Conservation (phyloP, 2,797 vertebrate genomes). For the Mastacembelus armatus region DNA sequence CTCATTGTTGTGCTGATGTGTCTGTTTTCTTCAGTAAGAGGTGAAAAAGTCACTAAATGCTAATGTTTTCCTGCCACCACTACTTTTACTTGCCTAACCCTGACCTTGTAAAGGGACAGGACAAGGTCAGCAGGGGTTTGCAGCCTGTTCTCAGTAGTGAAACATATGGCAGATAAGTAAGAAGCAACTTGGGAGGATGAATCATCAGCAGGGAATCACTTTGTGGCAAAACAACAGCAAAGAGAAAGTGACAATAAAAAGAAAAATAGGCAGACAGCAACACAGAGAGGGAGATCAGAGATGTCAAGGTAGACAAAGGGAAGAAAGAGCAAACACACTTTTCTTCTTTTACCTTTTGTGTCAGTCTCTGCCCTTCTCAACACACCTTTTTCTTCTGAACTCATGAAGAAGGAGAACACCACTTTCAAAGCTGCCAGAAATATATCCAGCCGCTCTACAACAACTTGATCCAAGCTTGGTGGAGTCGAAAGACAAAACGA, state of each 20-base stretch:
- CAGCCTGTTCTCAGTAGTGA: neutral
- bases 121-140: neutral
- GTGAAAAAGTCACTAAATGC: too few relatives aligned
- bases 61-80: too few relatives aligned
- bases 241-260: neutral
- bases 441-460: constrained; percentile 1
- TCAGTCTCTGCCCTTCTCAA: constrained; percentile 35
- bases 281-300: constrained; percentile 35
- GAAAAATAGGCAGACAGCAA: constrained; percentile 5
- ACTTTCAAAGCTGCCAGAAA: constrained; percentile 24
- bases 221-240: neutral
- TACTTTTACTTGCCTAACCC: too few relatives aligned
- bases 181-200: constrained; percentile 19
- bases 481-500: neutral
- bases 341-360: constrained; percentile 45
- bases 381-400: constrained; percentile 31
- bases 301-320: constrained; percentile 39
- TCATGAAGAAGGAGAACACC: constrained; percentile 16
- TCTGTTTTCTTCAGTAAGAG: too few relatives aligned
- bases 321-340: constrained; percentile 30
- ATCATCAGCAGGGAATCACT: constrained; percentile 15
- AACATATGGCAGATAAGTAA: constrained; percentile 11
- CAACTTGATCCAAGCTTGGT: neutral
- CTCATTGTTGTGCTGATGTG: too few relatives aligned
- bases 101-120: too few relatives aligned